These are phyloP conservation scores for Myiotriccus ornatus DNA, from an alignment of 2,797 vertebrate genomes.

Conservation along the genomic window DNA sequence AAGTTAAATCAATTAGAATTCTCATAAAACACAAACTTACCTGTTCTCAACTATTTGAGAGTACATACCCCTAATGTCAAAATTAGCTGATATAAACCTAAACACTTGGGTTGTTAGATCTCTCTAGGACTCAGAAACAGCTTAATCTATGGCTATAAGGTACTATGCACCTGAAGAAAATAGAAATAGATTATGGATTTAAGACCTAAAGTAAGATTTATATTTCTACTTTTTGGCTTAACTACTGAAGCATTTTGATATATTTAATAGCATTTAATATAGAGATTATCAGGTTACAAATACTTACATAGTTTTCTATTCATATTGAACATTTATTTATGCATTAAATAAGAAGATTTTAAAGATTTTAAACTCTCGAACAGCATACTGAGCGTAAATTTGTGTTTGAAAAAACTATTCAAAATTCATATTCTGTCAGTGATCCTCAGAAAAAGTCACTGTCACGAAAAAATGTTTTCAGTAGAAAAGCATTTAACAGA, in stretches of 20 bases:
- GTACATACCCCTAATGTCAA: neutral
- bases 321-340: neutral
- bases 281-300: neutral
- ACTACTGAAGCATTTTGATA: neutral
- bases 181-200: neutral
- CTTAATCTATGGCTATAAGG: neutral
- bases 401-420: neutral
- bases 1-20: neutral
- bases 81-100: neutral
- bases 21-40: neutral
- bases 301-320: neutral
- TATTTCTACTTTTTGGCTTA: neutral
- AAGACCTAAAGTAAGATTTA: neutral
- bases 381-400: neutral
- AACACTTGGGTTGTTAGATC: neutral
- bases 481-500: neutral
- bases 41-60: neutral
- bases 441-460: neutral
- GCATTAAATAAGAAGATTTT: neutral
- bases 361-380: neutral
- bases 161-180: neutral
- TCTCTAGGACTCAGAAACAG: neutral
- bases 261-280: no score
- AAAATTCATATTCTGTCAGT: neutral
- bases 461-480: neutral